Evolutionary conservation across 2,888 invertebrate species (phyloP).

Genomic region (Volucella bombylans): DNA sequence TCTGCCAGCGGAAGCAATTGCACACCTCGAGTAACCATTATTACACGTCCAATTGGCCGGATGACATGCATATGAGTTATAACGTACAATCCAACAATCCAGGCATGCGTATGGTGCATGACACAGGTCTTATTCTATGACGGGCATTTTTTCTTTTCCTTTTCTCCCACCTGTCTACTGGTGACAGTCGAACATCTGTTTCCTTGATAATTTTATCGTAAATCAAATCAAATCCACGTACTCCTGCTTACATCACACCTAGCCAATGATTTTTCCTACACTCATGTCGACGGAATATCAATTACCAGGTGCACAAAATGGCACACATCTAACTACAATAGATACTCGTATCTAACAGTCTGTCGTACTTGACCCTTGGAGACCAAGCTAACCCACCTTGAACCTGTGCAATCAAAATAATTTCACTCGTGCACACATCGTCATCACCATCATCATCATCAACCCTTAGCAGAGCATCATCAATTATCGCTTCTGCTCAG

Average conservation of each 20-base stretch:
- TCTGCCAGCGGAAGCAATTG: conserved; percentile 28
- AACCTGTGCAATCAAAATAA: conserved; percentile 63
- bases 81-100: background rate
- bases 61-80: conserved; percentile 22
- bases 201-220: conserved; percentile 21
- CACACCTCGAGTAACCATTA: conserved; percentile 1
- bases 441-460: conserved; percentile 20
- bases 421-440: conserved; percentile 34
- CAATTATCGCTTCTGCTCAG: conserved; percentile 55
- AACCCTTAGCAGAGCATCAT: conserved; percentile 39
- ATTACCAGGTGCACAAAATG: conserved; percentile 48
- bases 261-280: conserved; percentile 13
- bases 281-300: conserved; percentile 39
- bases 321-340: conserved; percentile 1
- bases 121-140: background rate
- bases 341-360: background rate
- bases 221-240: conserved; percentile 45
- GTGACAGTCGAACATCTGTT: conserved; percentile 29
- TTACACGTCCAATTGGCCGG: conserved; percentile 21
- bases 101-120: background rate
- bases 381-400: conserved; percentile 4
- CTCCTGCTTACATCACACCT: background rate
- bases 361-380: conserved; percentile 20
- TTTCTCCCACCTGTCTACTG: conserved; percentile 19
- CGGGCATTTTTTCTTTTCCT: background rate